Percentiles rank a stretch among this genome's conserved stretches.
Evolutionary conservation across 2,113 vertebrate genomes (phyloP).

Genomic region (Microcebus murinus): DNA sequence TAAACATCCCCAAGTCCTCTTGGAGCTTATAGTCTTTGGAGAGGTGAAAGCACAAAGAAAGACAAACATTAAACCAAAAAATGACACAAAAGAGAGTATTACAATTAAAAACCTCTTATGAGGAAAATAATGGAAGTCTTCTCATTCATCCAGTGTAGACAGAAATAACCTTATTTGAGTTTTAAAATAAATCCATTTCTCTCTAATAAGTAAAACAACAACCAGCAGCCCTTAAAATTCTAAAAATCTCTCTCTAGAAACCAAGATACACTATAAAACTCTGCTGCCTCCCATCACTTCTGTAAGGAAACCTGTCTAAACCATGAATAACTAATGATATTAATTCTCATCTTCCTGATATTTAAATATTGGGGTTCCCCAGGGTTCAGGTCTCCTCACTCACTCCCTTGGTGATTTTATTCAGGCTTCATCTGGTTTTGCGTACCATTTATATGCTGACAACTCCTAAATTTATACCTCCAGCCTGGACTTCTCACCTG

Average conservation of each 20-base stretch:
- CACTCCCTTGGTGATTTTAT: not conserved
- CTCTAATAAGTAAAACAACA: conserved; percentile 19
- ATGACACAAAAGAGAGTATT: not conserved
- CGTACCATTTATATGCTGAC: not conserved
- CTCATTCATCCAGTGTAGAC: not conserved
- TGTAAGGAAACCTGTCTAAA: not conserved
- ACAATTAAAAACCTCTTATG: not conserved
- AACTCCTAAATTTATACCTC: not conserved
- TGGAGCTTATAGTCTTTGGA: not conserved
- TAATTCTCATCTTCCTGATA: not conserved
- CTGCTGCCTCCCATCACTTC: not conserved
- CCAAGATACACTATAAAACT: not conserved
- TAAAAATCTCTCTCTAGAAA: conserved; percentile 21
- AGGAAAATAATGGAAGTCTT: not conserved
- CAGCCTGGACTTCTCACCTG: not conserved
- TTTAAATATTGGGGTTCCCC: not conserved
- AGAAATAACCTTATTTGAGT: conserved; percentile 35
- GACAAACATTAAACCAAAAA: not conserved
- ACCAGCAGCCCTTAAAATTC: conserved; percentile 25
- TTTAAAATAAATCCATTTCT: conserved; percentile 50
- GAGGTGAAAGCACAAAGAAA: not conserved
- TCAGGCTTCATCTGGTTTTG: not conserved
- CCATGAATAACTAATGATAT: not conserved
- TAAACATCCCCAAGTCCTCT: not conserved
- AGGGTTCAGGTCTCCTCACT: not conserved